Percentiles rank a stretch among this genome's conserved stretches.
phyloP scores from a whole-genome alignment of 2,797 vertebrate species.

The Pseudotriccus pelzelni region DNA sequence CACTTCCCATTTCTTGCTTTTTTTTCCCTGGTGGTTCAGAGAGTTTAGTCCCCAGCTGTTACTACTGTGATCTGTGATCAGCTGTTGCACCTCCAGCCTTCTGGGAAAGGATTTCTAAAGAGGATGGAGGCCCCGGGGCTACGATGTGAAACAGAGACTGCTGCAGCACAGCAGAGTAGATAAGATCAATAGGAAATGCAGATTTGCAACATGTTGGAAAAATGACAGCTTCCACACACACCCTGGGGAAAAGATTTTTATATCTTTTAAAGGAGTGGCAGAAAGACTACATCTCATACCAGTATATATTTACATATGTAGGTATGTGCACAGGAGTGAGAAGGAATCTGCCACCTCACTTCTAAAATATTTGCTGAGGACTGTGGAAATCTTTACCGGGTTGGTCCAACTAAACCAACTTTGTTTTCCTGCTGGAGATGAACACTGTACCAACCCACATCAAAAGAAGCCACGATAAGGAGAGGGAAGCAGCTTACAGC shows the following conservation, averaged over 20 bases:
- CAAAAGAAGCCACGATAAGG: background rate
- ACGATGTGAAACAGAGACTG: background rate
- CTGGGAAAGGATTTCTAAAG: constrained; percentile 40
- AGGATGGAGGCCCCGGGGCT: background rate
- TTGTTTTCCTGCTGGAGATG: background rate
- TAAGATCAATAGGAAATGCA: constrained; percentile 56
- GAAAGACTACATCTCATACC: background rate
- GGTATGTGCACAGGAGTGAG: background rate
- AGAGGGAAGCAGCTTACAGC: background rate
- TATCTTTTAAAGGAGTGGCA: background rate
- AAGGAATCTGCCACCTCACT: background rate
- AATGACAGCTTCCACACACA: background rate
- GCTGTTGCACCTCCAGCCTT: constrained; percentile 27
- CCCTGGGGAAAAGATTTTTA: background rate
- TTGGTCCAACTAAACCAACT: background rate
- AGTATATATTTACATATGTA: background rate
- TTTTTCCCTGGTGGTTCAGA: background rate
- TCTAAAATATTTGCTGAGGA: constrained; percentile 32
- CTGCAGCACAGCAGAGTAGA: background rate
- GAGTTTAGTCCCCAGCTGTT: background rate
- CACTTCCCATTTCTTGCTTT: rapidly evolving
- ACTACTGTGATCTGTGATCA: constrained; percentile 23
- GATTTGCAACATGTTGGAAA: constrained; percentile 13
- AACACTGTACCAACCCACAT: background rate
- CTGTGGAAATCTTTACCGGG: background rate